Base-by-base conservation (phyloP, 2,888 invertebrate species). In the Epistrophe grossulariae region DNA sequence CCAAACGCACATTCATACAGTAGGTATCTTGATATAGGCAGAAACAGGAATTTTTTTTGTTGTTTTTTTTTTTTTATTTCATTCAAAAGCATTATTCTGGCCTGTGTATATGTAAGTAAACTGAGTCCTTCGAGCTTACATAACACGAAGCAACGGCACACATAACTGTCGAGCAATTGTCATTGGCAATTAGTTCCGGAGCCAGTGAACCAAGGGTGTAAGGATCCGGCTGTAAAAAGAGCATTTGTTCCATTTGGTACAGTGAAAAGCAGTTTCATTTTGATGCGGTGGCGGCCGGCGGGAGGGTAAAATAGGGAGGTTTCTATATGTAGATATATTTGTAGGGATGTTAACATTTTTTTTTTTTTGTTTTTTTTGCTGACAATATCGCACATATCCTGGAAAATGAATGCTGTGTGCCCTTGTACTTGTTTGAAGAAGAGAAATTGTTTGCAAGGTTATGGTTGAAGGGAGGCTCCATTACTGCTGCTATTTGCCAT, bases 101-200 rank as follows among this genome's bases (percentile, higher is more conserved):
- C 15, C 77, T 72, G 2, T 24, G 3, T 24, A 24, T 24, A n/a
- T n/a, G 64, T 57, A 73, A 72, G 52, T 60, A 59, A 68, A 73
- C 57, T 60, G 52, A 55, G 59, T 73, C 76, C 38, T 45, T 74
- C 45, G 60, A 74, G 79, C 68, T 79, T 84, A 76, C 38, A 79
- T 84, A 74, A 84, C 62, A 70, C 59, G 38, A 59, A 70, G 40
- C 55, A 70, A 55, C 35, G n/a, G 62, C 45, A 64, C 71, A 79
- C 52, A 62, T 57, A 79, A 72, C 82, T 72, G 59, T 77, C 59
- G 68, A 81, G 60, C 80, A 73, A 77, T 77, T 81, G 84, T 77
- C 84, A 84, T 77, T 79, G 81, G 72, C 84, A 81, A 84, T 81
- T 84, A 84, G 80, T 84, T 84, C 77, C 72, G 81, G 77, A 70